Percentiles rank a stretch among this genome's conserved stretches.
Evolutionary conservation across 2,113 vertebrate genomes (phyloP).

Genomic region (Formicarius rufipectus): DNA sequence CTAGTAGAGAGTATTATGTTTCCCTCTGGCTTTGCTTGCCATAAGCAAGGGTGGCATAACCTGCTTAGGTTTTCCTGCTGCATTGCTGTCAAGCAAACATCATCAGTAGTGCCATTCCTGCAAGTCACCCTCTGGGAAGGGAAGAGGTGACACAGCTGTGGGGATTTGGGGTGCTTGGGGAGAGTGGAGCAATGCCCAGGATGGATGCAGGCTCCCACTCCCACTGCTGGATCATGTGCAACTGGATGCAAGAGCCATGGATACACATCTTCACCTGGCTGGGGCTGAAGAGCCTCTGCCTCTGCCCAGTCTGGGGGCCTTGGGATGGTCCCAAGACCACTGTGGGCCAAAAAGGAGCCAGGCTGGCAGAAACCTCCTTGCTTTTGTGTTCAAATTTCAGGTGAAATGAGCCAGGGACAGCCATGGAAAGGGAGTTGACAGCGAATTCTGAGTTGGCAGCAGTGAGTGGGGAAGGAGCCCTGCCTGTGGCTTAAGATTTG

Average conservation of each 20-base stretch:
- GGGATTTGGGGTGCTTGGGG: background rate
- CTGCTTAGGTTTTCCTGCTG: background rate
- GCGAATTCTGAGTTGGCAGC: background rate
- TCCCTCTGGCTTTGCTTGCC: background rate
- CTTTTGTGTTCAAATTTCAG: background rate
- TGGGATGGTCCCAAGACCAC: background rate
- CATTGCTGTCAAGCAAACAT: background rate
- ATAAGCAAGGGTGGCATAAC: background rate
- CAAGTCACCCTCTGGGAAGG: background rate
- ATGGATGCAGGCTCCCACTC: rapidly evolving
- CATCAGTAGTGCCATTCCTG: background rate
- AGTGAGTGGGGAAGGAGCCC: background rate
- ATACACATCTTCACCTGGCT: background rate
- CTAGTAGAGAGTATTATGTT: background rate
- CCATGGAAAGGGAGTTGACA: background rate
- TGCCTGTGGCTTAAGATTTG: background rate
- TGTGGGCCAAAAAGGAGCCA: background rate
- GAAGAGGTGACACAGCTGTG: background rate
- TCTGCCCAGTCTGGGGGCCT: background rate
- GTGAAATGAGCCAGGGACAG: background rate
- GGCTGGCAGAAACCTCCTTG: background rate
- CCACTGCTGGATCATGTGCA: background rate
- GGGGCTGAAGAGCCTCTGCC: background rate
- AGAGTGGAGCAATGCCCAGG: background rate
- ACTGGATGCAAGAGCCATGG: too few relatives aligned